Evolutionary conservation across 2,797 vertebrate species (phyloP), one percentile per base, ranked within the genome.

Genomic region (Danio choprae): DNA sequence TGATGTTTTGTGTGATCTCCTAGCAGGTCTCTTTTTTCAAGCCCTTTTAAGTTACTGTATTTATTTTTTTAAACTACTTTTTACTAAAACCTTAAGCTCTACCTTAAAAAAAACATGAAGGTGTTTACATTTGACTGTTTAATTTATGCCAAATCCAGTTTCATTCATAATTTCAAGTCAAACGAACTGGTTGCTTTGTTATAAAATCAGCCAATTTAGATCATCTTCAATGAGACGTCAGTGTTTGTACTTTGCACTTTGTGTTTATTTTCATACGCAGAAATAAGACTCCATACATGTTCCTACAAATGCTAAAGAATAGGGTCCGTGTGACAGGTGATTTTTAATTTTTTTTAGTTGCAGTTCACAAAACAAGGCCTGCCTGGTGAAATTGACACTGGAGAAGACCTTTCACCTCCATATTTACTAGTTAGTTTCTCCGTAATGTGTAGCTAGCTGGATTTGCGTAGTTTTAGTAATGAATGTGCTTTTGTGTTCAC

Each of bases 231-330:
- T 76, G 55, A 18, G 22, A 50, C 50, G 74, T 67, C 48, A 80
- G 38, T 40, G 41, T 60, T 74, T 62, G 74, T 82, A 76, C 80
- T 83, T 84, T 76, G 60, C 59, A 68, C 4, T 81, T 70, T 89
- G 11, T 59, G 40, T 90, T 91, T 89, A 90, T 92, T 92, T 92
- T 91, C 56, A 81, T 81, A 88, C 90, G 87, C 85, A 84, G 67
- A 89, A 84, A 69, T 87, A 87, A 44, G 9, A 55, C 9, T 50
- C 6, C 29, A 43, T 71, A 70, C 43, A 59, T 62, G 38, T 71
- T 78, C 43, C 44, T 51, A 38, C 4, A 6, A 18, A 62, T 18
- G 50, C 15, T 36, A 60, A n/a, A 41, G 4, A 41, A 70, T 41
- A 41, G 55, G 76, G 53, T 70, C 44, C 60, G 65, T 65, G 60